Percentiles rank a stretch among this genome's conserved stretches.
These are phyloP conservation scores for Neuroterus valhalla DNA, from an alignment of 1,140 invertebrate species.

Conservation along the genomic window DNA sequence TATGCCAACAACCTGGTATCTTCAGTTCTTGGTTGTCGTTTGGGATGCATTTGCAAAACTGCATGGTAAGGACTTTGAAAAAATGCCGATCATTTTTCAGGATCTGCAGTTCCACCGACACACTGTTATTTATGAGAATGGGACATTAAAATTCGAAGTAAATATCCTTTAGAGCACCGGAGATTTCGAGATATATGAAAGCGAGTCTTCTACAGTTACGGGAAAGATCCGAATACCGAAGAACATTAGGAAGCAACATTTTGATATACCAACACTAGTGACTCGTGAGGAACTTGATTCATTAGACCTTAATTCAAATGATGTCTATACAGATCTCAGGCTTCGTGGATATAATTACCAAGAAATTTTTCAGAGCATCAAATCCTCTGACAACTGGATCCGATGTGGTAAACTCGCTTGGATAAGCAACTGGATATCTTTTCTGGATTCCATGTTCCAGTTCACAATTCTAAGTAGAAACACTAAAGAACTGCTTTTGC, in stretches of 20 bases:
- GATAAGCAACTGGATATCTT: constrained; percentile 94
- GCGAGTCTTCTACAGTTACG: constrained; percentile 86
- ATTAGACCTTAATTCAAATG: constrained; percentile 81
- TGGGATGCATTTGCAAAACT: constrained; percentile 96
- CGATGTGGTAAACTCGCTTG: constrained; percentile 80
- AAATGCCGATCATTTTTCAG: constrained; percentile 90
- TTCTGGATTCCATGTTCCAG: constrained; percentile 96
- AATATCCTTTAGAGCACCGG: constrained; percentile 91
- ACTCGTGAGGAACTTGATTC: constrained; percentile 64
- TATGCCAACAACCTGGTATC: constrained; percentile 97
- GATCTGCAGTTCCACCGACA: constrained; percentile 92
- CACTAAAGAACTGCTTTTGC: constrained; percentile 87
- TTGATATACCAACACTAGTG: constrained; percentile 73
- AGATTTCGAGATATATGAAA: constrained; percentile 94
- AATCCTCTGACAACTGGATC: constrained; percentile 81
- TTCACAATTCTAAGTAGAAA: constrained; percentile 88
- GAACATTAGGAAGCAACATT: constrained; percentile 77
- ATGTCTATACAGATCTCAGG: constrained; percentile 95
- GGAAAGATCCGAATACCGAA: constrained; percentile 85
- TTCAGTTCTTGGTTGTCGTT: constrained; percentile 88
- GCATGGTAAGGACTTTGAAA: constrained; percentile 84
- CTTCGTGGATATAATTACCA: constrained; percentile 95
- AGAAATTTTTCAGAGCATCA: constrained; percentile 90
- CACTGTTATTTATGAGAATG: constrained; percentile 92
- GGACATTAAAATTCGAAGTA: constrained; percentile 88